Percentiles rank a stretch among this genome's conserved stretches.
Conservation (phyloP, 2,797 vertebrate species). For the Valencia hispanica region DNA sequence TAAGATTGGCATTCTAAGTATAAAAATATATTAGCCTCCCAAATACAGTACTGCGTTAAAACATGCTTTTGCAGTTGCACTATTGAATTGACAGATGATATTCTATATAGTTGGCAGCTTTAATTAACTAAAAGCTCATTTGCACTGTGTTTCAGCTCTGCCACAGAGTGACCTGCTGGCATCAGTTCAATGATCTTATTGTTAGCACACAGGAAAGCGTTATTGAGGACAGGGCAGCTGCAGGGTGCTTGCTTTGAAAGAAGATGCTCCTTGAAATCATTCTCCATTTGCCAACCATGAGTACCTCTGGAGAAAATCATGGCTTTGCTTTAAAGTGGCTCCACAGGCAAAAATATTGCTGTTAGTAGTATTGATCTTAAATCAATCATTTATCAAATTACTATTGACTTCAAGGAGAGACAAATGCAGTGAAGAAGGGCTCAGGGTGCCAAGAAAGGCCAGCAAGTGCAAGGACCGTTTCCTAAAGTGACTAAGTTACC, state of each 20-base stretch:
- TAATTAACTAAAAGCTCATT: background rate
- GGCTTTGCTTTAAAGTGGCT: background rate
- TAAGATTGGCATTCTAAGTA: background rate
- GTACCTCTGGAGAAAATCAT: background rate
- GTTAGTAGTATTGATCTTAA: background rate
- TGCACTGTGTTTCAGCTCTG: background rate
- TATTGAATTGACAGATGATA: background rate
- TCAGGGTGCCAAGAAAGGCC: no score
- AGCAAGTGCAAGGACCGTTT: no score
- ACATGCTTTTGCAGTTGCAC: background rate
- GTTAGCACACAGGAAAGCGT: background rate
- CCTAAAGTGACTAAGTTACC: no score
- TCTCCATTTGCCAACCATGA: background rate
- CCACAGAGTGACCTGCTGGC: background rate
- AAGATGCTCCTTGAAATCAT: background rate
- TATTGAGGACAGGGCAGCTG: constrained; percentile 3
- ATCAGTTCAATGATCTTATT: background rate
- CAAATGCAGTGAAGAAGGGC: background rate
- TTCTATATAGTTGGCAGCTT: background rate
- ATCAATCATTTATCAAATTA: background rate
- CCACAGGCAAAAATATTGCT: background rate
- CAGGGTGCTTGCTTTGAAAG: background rate
- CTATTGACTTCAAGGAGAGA: background rate
- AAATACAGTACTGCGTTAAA: background rate
- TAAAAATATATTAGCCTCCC: background rate